These are phyloP conservation scores for Apis laboriosa DNA, from an alignment of 1,140 invertebrate genomes.

Conservation along the genomic window DNA sequence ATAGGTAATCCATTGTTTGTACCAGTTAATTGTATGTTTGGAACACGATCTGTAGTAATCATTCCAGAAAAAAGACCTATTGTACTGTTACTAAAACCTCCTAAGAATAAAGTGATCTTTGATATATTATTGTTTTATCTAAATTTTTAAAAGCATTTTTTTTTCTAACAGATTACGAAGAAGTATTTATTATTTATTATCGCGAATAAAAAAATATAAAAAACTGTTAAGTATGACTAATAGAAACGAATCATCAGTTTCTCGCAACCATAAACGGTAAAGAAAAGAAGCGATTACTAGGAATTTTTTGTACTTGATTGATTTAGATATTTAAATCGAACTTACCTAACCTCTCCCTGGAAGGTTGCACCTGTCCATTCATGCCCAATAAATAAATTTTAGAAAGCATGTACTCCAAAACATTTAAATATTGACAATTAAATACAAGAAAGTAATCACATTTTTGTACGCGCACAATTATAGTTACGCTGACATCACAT, in stretches of 20 bases:
- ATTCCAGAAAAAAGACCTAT: slow-evolving; percentile 70
- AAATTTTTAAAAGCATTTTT: not conserved
- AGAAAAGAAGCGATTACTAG: not conserved
- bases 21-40: slow-evolving; percentile 64
- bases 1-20: slow-evolving; percentile 65
- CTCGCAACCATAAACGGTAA: not conserved
- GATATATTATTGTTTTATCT: not conserved
- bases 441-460: slow-evolving; percentile 3
- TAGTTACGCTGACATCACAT: not conserved
- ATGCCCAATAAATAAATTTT: slow-evolving; percentile 57
- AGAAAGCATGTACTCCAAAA: slow-evolving; percentile 23
- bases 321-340: not conserved
- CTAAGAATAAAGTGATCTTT: slow-evolving; percentile 41
- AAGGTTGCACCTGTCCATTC: slow-evolving; percentile 75
- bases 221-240: not conserved
- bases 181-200: too few relatives aligned
- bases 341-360: slow-evolving; percentile 78
- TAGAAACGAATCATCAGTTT: not conserved
- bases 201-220: not conserved
- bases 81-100: slow-evolving; percentile 66
- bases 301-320: too few relatives aligned
- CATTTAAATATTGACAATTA: slow-evolving; percentile 16
- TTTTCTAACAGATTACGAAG: too few relatives aligned
- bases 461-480: slow-evolving; percentile 12
- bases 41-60: slow-evolving; percentile 69